A percentile compares a stretch with the other conserved stretches of the same genome.
These are phyloP conservation scores for Phylloscopus trochilus DNA, from an alignment of 2,113 vertebrate genomes.

Conservation along the genomic window DNA sequence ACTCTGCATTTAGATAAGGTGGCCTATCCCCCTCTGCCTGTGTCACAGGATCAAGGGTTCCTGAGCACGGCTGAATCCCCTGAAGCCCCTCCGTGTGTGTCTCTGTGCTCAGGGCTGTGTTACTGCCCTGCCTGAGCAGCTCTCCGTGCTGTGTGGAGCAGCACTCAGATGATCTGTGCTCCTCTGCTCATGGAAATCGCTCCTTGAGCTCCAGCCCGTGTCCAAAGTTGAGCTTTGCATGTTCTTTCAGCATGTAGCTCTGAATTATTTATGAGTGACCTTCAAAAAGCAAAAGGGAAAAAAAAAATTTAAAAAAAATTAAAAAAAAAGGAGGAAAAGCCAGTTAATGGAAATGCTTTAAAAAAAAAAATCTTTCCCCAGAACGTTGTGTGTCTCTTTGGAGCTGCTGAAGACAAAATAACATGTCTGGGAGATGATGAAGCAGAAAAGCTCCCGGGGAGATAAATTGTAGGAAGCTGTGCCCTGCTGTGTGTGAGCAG, in stretches of 20 bases:
- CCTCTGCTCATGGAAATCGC: not conserved
- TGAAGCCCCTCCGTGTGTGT: fast-evolving
- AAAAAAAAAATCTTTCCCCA: not conserved
- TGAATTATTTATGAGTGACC: conserved; percentile 62
- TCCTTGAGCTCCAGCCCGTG: not conserved
- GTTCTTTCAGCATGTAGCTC: not conserved
- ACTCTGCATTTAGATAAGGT: not conserved
- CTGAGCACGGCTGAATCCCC: not conserved
- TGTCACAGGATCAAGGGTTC: not conserved
- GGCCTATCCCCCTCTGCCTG: not conserved
- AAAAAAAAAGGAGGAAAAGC: not conserved
- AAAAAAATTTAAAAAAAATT: not conserved
- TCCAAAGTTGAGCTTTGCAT: not conserved
- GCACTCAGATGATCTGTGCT: not conserved
- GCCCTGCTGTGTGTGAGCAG: not conserved
- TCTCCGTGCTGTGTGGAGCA: too few relatives aligned
- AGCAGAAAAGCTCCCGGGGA: not conserved
- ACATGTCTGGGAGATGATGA: not conserved
- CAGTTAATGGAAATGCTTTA: conserved; percentile 31
- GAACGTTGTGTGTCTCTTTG: not conserved
- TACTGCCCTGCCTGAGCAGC: not conserved
- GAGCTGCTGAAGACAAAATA: conserved; percentile 18
- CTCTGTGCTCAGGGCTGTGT: not conserved
- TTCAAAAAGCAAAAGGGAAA: not conserved
- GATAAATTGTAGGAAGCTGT: not conserved